Evolutionary conservation across 2,113 vertebrate genomes (phyloP).

Genomic region (Salvelinus namaycush): DNA sequence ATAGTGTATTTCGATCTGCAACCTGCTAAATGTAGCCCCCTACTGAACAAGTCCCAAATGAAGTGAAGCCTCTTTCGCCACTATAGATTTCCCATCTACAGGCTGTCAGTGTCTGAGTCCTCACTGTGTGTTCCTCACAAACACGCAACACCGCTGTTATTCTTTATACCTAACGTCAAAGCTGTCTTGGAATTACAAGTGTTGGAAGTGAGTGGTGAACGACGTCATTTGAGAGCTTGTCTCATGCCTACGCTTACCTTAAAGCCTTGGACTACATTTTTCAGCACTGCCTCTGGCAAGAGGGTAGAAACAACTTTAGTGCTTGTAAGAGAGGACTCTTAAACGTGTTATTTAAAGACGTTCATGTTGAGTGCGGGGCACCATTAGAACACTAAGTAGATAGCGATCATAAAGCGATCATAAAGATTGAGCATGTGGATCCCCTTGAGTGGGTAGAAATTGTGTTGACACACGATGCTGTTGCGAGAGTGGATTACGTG

Average conservation of each 20-base stretch:
- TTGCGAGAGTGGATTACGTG: too few relatives aligned
- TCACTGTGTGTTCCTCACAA: slow-evolving; percentile 13
- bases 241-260: slow-evolving; percentile 10
- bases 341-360: too few relatives aligned
- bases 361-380: too few relatives aligned
- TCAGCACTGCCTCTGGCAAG: slow-evolving; percentile 20
- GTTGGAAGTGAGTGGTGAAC: slow-evolving; percentile 36
- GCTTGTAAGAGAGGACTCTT: not conserved
- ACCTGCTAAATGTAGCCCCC: too few relatives aligned
- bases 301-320: slow-evolving; percentile 23
- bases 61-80: not conserved
- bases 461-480: too few relatives aligned
- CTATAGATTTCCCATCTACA: slow-evolving; percentile 13
- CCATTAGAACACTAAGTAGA: too few relatives aligned
- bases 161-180: slow-evolving; percentile 10
- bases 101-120: not conserved
- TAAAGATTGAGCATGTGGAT: too few relatives aligned
- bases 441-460: too few relatives aligned
- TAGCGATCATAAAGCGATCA: too few relatives aligned
- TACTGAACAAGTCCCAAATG: not conserved
- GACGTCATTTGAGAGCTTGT: slow-evolving; percentile 14
- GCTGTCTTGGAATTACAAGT: slow-evolving; percentile 11
- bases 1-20: too few relatives aligned
- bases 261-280: slow-evolving; percentile 22
- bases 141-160: slow-evolving; percentile 13